Percentiles rank a stretch among this genome's conserved stretches.
Evolutionary conservation across 2,113 vertebrate species (phyloP).

Genomic region (Passerina amoena): DNA sequence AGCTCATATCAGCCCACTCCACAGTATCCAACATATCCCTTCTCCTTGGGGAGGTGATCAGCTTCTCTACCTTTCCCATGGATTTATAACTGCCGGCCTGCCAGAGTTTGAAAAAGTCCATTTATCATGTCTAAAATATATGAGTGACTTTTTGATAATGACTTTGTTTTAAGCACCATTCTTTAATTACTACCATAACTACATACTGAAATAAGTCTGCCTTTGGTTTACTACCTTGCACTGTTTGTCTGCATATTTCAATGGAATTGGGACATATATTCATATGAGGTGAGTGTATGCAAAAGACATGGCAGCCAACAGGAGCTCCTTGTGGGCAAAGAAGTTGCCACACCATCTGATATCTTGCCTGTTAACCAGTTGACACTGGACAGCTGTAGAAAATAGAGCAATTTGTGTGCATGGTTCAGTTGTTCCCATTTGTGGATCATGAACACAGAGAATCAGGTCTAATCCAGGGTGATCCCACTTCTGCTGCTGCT

Average conservation of each 20-base stretch:
- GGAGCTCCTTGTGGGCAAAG: background rate
- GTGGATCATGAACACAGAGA: background rate
- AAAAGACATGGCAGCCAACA: background rate
- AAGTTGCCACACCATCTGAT: background rate
- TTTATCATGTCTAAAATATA: background rate
- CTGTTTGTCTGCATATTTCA: background rate
- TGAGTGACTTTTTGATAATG: background rate
- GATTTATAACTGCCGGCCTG: background rate
- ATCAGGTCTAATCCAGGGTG: background rate
- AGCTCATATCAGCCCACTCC: background rate
- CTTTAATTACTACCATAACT: background rate
- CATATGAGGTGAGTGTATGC: background rate
- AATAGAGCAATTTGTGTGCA: background rate
- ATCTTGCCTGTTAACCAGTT: background rate
- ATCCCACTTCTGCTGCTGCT: background rate
- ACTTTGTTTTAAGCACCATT: background rate
- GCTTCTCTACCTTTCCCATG: background rate
- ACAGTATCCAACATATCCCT: background rate
- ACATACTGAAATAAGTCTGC: background rate
- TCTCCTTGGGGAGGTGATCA: background rate
- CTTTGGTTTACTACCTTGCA: background rate
- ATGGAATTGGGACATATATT: background rate
- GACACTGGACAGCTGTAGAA: background rate
- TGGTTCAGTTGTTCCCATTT: background rate
- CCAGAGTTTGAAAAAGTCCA: background rate